Evolutionary conservation across 2,888 invertebrate species (phyloP).

Genomic region (Leucophora obtusa): DNA sequence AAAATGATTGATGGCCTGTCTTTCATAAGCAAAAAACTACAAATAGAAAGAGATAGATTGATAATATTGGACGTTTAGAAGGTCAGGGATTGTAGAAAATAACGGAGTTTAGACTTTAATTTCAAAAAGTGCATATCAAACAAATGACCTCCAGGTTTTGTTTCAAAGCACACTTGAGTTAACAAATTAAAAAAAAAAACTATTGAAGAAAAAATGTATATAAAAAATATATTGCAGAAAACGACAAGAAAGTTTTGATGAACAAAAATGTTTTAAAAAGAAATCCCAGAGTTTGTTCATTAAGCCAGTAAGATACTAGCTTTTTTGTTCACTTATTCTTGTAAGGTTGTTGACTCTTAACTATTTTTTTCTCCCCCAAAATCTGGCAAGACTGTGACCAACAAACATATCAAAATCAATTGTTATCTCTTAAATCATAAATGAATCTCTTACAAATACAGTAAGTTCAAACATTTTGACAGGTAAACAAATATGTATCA

Average conservation of each 20-base stretch:
- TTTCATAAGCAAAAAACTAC: neutral
- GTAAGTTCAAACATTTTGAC: conserved; percentile 48
- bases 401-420: conserved; percentile 4
- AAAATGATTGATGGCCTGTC: conserved; percentile 40
- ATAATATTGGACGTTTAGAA: neutral
- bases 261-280: too few species aligned
- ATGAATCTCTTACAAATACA: conserved; percentile 6
- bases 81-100: neutral
- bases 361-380: neutral
- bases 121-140: neutral
- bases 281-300: too few species aligned
- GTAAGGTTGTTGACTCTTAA: too few species aligned
- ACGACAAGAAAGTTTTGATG: too few species aligned
- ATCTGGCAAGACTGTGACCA: neutral
- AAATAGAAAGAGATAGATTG: conserved; percentile 16
- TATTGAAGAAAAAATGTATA: too few species aligned
- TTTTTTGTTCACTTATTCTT: too few species aligned
- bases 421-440: conserved; percentile 12
- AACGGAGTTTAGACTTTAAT: neutral
- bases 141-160: neutral
- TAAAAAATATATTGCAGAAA: too few species aligned
- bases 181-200: neutral
- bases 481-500: conserved; percentile 41
- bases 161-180: neutral
- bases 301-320: too few species aligned